These are phyloP conservation scores for Agapostemon virescens DNA, from an alignment of 2,888 invertebrate species.

Conservation along the genomic window DNA sequence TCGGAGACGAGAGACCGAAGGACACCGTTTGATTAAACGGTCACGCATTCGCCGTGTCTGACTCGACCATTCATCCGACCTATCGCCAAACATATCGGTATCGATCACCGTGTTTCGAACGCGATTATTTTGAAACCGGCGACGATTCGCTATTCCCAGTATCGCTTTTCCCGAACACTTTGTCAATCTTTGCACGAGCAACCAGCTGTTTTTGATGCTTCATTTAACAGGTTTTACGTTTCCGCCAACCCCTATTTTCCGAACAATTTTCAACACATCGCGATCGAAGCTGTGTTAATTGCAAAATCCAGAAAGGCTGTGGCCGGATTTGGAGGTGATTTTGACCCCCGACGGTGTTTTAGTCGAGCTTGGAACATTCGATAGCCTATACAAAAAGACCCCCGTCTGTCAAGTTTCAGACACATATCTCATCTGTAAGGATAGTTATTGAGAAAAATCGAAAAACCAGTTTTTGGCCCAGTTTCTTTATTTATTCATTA, in stretches of 20 bases:
- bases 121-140: background rate
- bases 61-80: constrained; percentile 38
- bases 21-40: constrained; percentile 37
- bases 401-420: too few relatives aligned
- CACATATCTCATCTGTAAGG: too few relatives aligned
- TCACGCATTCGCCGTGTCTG: constrained; percentile 15
- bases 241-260: background rate
- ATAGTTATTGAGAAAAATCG: too few relatives aligned
- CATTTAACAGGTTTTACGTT: background rate
- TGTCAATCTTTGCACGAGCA: constrained; percentile 1
- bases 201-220: background rate
- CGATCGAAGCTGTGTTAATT: background rate
- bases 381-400: too few relatives aligned
- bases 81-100: constrained; percentile 24
- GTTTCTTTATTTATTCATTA: too few relatives aligned
- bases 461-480: too few relatives aligned
- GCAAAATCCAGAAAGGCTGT: background rate
- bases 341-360: too few relatives aligned
- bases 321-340: too few relatives aligned
- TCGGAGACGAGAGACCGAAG: constrained; percentile 12
- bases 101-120: constrained; percentile 1
- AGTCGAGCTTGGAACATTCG: too few relatives aligned
- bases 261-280: background rate
- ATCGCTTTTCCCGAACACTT: background rate
- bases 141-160: background rate